Evolutionary conservation across 2,888 invertebrate species (phyloP), one percentile per base, ranked within the genome.

Genomic region (Melinaea marsaeus): DNA sequence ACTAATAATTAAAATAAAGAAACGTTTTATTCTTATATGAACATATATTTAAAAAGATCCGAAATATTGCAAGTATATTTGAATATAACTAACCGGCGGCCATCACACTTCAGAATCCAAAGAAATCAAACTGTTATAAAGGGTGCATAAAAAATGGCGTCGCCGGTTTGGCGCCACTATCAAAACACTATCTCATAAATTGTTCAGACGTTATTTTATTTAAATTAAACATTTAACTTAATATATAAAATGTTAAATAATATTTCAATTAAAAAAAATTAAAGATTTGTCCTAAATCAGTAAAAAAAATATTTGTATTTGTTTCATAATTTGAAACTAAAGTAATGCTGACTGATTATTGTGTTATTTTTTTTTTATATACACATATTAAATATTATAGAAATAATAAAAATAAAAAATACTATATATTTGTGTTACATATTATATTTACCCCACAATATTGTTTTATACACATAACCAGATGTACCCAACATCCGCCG

Each of bases 71-170:
- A 55, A 35, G 11, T 34, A 9, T 35, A 55, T 55, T n/a, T 55
- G 45, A 51, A 51, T 32, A 9, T 32, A 51, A 51, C 9, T 9
- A 32, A 51, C 5, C 11, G 42, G 7, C 6, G 51, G 7, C 51
- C 51, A 51, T 51, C 7, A 32, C 22, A 5, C 9, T 32, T 51
- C 9, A 46, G 32, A 3, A 32, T 51, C 51, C 7, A 32, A 55
- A 55, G n/a, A 55, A 51, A 60, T 42, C 45, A 55, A 46, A 42
- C 51, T 45, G 35, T 34, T 35, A 22, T 34, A 57, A 58, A 60
- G 68, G 66, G 64, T 66, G 66, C 58, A 68, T 68, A 66, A 68
- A 67, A 62, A 66, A 67, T 61, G 33, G 54, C 47, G 66, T 47
- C 64, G 66, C 57, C 60, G 13, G 35, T n/a, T 5, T 9, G 66